Conservation (phyloP, 2,113 vertebrate species). For the Pongo pygmaeus region DNA sequence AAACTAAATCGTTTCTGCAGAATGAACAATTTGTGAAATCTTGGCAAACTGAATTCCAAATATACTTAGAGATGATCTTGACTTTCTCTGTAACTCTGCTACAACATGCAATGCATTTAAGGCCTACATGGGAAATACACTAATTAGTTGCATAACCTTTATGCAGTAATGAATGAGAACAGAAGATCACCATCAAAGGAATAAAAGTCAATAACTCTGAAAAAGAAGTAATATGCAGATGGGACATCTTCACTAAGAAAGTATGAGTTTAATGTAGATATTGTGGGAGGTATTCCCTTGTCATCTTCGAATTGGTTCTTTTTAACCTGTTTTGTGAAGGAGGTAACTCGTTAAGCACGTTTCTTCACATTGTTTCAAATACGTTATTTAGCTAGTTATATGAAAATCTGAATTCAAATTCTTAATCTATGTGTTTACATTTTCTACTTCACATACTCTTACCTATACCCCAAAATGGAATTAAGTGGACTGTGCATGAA, state of each 20-base stretch:
- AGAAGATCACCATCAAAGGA: not conserved
- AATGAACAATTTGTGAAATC: conserved; percentile 72
- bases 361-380: not conserved
- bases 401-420: not conserved
- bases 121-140: conserved; percentile 24
- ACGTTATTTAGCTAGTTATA: not conserved
- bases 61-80: conserved; percentile 58
- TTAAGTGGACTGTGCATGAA: not conserved
- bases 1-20: conserved; percentile 62
- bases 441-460: not conserved
- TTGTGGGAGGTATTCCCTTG: not conserved
- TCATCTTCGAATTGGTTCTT: not conserved
- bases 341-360: not conserved
- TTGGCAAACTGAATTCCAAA: conserved; percentile 67
- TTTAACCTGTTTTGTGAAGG: not conserved
- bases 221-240: not conserved
- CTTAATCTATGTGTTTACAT: not conserved
- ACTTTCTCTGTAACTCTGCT: conserved; percentile 45
- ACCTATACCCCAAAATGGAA: not conserved
- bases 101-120: conserved; percentile 8
- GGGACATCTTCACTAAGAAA: not conserved
- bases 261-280: not conserved
- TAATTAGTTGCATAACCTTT: conserved; percentile 64
- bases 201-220: conserved; percentile 32
- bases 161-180: conserved; percentile 41